Conservation (phyloP, 2,888 invertebrate genomes). For the Cantharis lateralis region DNA sequence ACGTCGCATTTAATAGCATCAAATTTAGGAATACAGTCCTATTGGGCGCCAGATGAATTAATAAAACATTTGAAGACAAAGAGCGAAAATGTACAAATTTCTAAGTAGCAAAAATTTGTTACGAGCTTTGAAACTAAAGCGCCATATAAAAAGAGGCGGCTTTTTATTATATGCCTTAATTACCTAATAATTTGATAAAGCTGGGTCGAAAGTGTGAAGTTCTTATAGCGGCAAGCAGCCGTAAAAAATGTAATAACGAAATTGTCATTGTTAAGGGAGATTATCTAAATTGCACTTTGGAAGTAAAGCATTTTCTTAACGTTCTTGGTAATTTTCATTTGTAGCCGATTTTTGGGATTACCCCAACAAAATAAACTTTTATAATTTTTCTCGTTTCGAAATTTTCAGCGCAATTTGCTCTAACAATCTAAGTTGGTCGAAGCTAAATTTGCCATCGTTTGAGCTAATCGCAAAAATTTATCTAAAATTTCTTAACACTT, state of each 20-base stretch:
- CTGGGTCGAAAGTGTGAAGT: background rate
- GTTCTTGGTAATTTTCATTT: background rate
- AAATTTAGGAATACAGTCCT: no score
- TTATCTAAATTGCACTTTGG: background rate
- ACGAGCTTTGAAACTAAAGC: no score
- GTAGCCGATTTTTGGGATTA: background rate
- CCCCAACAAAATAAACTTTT: background rate
- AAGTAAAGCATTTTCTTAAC: background rate
- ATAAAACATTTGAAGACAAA: no score
- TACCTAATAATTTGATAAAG: background rate
- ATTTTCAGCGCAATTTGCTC: background rate
- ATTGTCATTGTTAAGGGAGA: background rate
- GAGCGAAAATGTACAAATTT: no score
- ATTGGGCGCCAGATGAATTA: no score
- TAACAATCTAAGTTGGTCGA: background rate
- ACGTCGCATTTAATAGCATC: no score
- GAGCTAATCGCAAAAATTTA: background rate
- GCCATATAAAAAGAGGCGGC: background rate
- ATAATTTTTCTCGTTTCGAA: background rate
- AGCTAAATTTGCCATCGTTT: background rate
- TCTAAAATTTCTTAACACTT: no score
- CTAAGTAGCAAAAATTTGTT: no score
- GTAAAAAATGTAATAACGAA: background rate
- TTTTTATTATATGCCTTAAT: background rate
- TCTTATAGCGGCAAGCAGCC: background rate